Evolutionary conservation across 2,888 invertebrate species (phyloP), one percentile per base, ranked within the genome.

Genomic region (Apamea sordens): DNA sequence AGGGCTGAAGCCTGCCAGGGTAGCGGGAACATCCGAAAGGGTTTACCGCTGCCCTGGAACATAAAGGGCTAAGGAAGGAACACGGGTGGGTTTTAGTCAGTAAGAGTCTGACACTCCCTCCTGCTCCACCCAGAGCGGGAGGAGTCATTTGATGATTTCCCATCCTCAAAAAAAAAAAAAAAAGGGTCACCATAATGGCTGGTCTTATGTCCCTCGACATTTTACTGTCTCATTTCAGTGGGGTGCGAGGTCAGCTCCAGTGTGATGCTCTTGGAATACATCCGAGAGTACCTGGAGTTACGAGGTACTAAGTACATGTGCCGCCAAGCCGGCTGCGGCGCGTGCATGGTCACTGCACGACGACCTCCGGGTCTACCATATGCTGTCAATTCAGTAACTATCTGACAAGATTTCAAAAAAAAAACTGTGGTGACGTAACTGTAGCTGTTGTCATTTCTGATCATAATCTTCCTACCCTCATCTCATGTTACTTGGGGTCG

Each of bases 261-360:
- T 15, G 63, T 77, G n/a, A 95, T 97, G 2, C 94, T 98, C 15
- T 97, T 97, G 88, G 95, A 96, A n/a, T 98, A 97, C 89, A 94
- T 98, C 24, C 94, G 98, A 7, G 94, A 97, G 0, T 90, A 93
- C 77, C 94, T 97, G 32, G 95, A 97, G 76, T 92, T 98, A 3
- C 97, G 96, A 15, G 98, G 98, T 13, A 98, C 98, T 10, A 98
- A 98, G 93, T 96, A 95, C 80, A 98, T 98, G 97, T 98, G 98
- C 84, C 95, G 95, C n/a, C 98, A 98, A 91, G 98, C 98, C 0
- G 98, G 98, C 32, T 98, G 98, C 89, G 98, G 98, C 0, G 97
- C 97, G 6, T 98, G 98, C 89, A 93, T 97, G 32, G 97, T 97
- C 24, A 91, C 95, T 10, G 97, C 93, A 77, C 91, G 86, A 61